Evolutionary conservation across 1,140 invertebrate species (phyloP).

Genomic region (Helicoverpa armigera): DNA sequence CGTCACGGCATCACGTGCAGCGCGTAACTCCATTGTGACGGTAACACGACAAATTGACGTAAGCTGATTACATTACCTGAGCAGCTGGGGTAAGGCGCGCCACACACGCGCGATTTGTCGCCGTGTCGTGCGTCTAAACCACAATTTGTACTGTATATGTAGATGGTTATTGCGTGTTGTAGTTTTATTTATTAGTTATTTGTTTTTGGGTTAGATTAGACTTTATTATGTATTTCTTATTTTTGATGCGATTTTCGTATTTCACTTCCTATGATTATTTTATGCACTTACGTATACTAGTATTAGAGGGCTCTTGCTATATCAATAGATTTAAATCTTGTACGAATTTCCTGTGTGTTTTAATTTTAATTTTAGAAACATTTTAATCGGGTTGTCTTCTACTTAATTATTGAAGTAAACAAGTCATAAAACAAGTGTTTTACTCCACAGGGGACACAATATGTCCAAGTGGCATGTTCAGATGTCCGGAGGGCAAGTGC

Average conservation of each 20-base stretch:
- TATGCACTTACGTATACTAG: too few relatives aligned
- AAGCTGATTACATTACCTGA: constrained; percentile 46
- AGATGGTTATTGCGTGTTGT: neutral
- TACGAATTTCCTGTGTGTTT: neutral
- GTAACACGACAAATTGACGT: constrained; percentile 48
- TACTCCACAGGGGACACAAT: constrained; percentile 78
- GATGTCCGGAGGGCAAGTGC: constrained; percentile 94
- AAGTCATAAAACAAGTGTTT: neutral
- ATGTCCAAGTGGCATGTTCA: constrained; percentile 92
- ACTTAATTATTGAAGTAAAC: too few relatives aligned
- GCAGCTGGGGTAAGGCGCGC: neutral
- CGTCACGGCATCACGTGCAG: constrained; percentile 12
- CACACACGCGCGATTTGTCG: neutral
- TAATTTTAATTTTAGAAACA: neutral
- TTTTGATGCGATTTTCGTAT: neutral
- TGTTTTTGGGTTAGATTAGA: neutral
- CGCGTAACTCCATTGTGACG: constrained; percentile 18
- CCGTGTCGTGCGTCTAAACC: neutral
- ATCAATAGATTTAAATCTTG: neutral
- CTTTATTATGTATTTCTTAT: neutral
- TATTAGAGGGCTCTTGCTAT: too few relatives aligned
- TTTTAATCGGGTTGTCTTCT: neutral
- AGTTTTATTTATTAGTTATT: neutral
- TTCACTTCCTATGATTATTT: too few relatives aligned
- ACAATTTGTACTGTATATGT: neutral